These are phyloP conservation scores for Gymnarchus niloticus DNA, from an alignment of 2,113 vertebrate genomes.

Conservation along the genomic window DNA sequence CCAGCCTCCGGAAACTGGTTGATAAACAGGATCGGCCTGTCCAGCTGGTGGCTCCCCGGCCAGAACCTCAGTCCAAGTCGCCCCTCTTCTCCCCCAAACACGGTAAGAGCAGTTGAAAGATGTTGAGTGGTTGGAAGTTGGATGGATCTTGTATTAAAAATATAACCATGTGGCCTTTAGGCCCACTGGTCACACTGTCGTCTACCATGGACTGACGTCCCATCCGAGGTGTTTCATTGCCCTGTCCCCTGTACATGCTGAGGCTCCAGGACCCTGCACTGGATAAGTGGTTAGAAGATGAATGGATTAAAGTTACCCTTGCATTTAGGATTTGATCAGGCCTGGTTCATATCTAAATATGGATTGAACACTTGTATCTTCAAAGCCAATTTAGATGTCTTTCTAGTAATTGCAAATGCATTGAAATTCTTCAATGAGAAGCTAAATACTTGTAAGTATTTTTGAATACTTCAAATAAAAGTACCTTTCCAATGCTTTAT, in stretches of 20 bases:
- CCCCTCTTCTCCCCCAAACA: slow-evolving; percentile 79
- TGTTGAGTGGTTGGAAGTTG: neutral
- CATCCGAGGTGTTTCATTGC: neutral
- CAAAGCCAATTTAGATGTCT: neutral
- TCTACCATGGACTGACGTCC: neutral
- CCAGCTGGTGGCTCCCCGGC: slow-evolving; percentile 73
- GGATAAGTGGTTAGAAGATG: slow-evolving; percentile 5
- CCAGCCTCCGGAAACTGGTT: slow-evolving; percentile 70
- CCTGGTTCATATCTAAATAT: too few species aligned
- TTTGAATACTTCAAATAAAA: neutral
- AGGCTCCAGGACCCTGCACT: neutral
- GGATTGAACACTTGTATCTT: too few species aligned
- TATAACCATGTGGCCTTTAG: neutral
- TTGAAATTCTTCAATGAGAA: neutral
- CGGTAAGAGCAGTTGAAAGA: slow-evolving; percentile 57
- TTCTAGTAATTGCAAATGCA: neutral
- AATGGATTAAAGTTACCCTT: neutral
- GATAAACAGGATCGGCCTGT: slow-evolving; percentile 71
- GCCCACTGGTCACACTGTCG: neutral
- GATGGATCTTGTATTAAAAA: neutral
- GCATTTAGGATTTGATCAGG: neutral
- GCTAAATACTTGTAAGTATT: neutral
- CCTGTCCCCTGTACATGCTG: neutral
- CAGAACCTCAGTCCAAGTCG: slow-evolving; percentile 66
- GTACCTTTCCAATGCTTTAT: neutral